Base-by-base conservation (phyloP, 2,113 vertebrate genomes). In the Oreochromis tanganicae region DNA sequence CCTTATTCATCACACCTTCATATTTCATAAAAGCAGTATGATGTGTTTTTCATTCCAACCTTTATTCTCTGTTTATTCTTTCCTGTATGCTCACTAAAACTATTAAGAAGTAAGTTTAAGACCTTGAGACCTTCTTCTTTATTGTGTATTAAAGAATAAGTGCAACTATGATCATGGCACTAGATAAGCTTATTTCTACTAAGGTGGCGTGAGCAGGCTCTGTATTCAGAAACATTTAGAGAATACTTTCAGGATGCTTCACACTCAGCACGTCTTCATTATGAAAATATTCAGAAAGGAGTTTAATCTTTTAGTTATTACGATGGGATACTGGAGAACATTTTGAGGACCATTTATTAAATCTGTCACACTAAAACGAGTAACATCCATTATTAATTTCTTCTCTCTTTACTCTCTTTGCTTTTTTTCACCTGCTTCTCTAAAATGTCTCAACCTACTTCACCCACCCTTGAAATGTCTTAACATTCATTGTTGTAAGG, bases 11-110 rank as follows among this genome's bases (percentile, higher is more conserved):
- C 90, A 82, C 46, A 59, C 86, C 80, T 91, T 91, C 16, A 90
- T 92, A 86, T 92, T 94, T 88, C 78, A 89, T 83, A 87, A 88
- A 86, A 87, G 82, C 88, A 89, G 59, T 84, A 86, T 91, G 83
- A 90, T 81, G 43, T 83, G 52, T 87, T 87, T 85, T 85, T 84
- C 80, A 61, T 84, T 88, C 54, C 24, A 85, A 84, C 57, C 52
- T 87, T 27, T 83, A 14, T 85, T 91, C 87, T 56, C 75, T 68
- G 19, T 38, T 68, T 68, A 13, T 68, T 68, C 11, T 68, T 68
- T 11, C 19, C 11, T 21, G 66, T 87, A 84, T 92, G 66, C 84
- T 81, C 73, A 88, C 66, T 86, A 85, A 90, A 87, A 57, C 79
- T 63, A 86, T 79, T 86, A 59, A 81, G 36, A 82, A n/a, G 17